Percentiles rank a stretch among this genome's conserved stretches.
Evolutionary conservation across 2,797 vertebrate genomes (phyloP).

Genomic region (Graptemys geographica): DNA sequence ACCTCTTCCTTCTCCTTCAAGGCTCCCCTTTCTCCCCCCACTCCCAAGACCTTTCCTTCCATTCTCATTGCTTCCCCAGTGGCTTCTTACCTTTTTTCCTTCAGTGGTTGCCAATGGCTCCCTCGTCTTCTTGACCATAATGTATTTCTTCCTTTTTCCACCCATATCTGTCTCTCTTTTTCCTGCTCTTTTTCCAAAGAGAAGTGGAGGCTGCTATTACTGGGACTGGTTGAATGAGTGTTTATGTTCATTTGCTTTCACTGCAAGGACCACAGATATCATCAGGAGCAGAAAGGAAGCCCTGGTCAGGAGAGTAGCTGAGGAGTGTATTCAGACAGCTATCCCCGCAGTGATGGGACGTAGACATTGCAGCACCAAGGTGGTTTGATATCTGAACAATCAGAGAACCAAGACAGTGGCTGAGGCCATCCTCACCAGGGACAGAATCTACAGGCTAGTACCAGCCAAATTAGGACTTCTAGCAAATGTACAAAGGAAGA

Average conservation of each 20-base stretch:
- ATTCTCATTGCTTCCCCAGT: neutral
- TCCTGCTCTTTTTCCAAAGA: neutral
- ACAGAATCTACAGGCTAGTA: neutral
- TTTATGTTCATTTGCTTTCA: neutral
- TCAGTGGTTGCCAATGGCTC: neutral
- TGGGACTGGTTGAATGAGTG: neutral
- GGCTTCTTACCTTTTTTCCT: neutral
- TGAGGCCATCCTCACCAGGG: neutral
- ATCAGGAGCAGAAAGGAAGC: neutral
- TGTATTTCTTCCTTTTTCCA: neutral
- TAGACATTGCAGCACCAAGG: neutral
- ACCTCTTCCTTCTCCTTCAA: neutral
- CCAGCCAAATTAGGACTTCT: neutral
- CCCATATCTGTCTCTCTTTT: neutral
- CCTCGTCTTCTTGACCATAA: too few relatives aligned
- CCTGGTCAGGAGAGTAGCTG: rapidly evolving
- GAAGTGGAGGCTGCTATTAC: neutral
- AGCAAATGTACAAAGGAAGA: neutral
- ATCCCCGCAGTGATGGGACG: neutral
- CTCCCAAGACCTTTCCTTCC: too few relatives aligned
- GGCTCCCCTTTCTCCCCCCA: neutral
- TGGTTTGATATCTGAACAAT: neutral
- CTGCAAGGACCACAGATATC: neutral
- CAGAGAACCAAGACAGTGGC: neutral
- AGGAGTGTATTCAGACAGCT: neutral